Percentiles rank a stretch among this genome's conserved stretches.
Conservation (phyloP, 1,140 invertebrate species). For the Globodera rostochiensis region DNA sequence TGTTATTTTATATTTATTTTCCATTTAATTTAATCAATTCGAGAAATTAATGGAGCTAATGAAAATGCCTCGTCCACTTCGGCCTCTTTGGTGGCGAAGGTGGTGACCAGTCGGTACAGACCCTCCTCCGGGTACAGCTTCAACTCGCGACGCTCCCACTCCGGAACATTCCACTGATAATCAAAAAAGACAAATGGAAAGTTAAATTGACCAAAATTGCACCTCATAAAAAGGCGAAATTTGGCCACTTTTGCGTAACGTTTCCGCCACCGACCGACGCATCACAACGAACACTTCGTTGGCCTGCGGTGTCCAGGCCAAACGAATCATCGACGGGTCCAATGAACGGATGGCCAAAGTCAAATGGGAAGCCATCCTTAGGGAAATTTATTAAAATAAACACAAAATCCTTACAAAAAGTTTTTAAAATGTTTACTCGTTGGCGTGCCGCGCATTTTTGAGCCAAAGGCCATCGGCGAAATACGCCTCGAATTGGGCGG, state of each 20-base stretch:
- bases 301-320: conserved; percentile 27
- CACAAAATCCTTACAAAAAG: not conserved
- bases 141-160: conserved; percentile 17
- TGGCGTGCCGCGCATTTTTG: conserved; percentile 29
- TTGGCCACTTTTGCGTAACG: not conserved
- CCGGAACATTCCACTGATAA: conserved; percentile 24
- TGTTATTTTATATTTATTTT: too few relatives aligned
- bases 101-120: conserved; percentile 31
- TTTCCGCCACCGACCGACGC: conserved; percentile 18
- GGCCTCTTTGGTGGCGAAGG: conserved; percentile 25
- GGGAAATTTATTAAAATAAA: too few relatives aligned
- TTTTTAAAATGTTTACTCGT: not conserved
- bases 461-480: conserved; percentile 32
- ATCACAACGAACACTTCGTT: conserved; percentile 40
- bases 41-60: not conserved
- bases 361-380: conserved; percentile 22
- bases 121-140: conserved; percentile 23
- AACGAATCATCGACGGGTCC: conserved; percentile 10
- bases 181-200: not conserved
- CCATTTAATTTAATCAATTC: too few relatives aligned
- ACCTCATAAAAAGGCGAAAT: conserved; percentile 30
- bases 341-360: conserved; percentile 3
- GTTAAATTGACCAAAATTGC: not conserved
- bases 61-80: conserved; percentile 20
- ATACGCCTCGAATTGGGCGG: conserved; percentile 39